phyloP scores from a whole-genome alignment of 1,140 invertebrate species.

The Radopholus similis region DNA sequence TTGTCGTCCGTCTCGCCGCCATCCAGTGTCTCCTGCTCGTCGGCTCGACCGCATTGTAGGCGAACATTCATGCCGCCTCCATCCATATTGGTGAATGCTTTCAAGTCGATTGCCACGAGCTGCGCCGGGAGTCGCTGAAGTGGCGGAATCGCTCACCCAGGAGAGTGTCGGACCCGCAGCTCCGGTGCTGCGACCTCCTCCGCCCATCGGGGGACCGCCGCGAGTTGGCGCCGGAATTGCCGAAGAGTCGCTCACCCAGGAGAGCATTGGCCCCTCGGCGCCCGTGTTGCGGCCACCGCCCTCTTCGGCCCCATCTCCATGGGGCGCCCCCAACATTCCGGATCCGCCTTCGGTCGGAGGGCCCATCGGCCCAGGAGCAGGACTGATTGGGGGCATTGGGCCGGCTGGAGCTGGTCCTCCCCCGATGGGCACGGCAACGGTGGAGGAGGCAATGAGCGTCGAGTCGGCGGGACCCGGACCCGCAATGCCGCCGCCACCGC shows the following conservation, averaged over 20 bases:
- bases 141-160: no score
- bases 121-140: conserved; percentile 6
- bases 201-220: not conserved
- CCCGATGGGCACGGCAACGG: not conserved
- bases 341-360: conserved; percentile 10
- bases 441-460: not conserved
- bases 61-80: no score
- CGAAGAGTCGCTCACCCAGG: not conserved
- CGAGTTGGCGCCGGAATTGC: not conserved
- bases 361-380: no score
- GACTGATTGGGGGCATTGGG: no score
- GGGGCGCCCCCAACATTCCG: conserved; percentile 5
- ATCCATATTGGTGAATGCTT: not conserved
- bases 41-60: no score
- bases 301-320: not conserved
- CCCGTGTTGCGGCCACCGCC: conserved; percentile 5
- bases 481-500: not conserved
- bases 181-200: no score
- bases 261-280: not conserved
- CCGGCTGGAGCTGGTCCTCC: no score
- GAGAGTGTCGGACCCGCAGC: not conserved
- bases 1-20: no score
- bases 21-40: no score
- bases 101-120: not conserved
- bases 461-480: not conserved